Conservation (phyloP, 2,888 invertebrate genomes). For the Fragum whitleyi region DNA sequence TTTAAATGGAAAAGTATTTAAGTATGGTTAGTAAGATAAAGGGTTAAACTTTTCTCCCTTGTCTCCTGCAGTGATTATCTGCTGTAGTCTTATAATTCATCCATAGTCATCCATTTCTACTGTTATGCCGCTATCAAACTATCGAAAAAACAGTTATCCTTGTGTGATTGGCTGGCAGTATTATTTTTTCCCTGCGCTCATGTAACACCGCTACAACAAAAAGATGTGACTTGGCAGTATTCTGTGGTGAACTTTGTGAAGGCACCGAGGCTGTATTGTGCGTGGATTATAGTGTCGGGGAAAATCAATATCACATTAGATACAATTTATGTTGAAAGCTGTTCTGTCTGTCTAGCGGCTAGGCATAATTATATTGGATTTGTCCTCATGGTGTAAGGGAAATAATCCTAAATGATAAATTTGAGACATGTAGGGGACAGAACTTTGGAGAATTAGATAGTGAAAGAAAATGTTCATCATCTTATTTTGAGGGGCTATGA, state of each 20-base stretch:
- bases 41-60: not conserved
- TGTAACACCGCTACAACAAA: conserved; percentile 20
- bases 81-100: not conserved
- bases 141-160: conserved; percentile 4
- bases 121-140: not conserved
- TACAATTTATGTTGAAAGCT: conserved; percentile 64
- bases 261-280: conserved; percentile 11
- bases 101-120: not conserved
- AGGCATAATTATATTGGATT: conserved; percentile 51
- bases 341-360: conserved; percentile 57
- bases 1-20: too few species aligned
- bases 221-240: conserved; percentile 52
- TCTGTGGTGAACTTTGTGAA: conserved; percentile 32
- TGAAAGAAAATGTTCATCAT: too few species aligned
- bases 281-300: conserved; percentile 51
- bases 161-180: conserved; percentile 16
- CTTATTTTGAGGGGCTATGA: too few species aligned
- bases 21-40: too few species aligned
- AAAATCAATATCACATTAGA: conserved; percentile 66
- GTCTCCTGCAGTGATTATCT: not conserved
- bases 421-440: not conserved
- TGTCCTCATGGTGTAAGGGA: conserved; percentile 51
- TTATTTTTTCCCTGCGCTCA: conserved; percentile 16
- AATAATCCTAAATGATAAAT: conserved; percentile 27
- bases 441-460: not conserved